Evolutionary conservation across 2,113 vertebrate species (phyloP).

Genomic region (Barbus barbus): DNA sequence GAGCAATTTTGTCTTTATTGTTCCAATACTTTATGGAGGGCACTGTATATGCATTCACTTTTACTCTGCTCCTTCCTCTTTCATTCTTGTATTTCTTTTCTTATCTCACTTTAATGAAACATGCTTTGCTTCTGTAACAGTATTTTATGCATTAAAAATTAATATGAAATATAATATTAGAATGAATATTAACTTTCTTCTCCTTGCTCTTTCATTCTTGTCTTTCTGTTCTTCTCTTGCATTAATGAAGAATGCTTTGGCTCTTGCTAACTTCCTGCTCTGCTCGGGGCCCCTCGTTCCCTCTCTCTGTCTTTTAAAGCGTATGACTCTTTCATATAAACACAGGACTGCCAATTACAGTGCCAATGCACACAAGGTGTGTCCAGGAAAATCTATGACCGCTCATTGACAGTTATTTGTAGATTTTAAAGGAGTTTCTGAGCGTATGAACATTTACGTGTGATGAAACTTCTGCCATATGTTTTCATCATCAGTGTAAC

Average conservation of each 20-base stretch:
- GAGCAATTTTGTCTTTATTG: too few relatives aligned
- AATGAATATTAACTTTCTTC: background rate
- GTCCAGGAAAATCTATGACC: slow-evolving; percentile 57
- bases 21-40: too few relatives aligned
- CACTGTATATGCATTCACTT: too few relatives aligned
- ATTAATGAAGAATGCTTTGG: slow-evolving; percentile 67
- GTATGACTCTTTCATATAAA: slow-evolving; percentile 80
- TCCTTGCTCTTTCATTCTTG: slow-evolving; percentile 69
- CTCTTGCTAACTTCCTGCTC: slow-evolving; percentile 78
- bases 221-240: slow-evolving; percentile 10
- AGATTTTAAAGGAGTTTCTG: slow-evolving; percentile 24
- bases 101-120: too few relatives aligned
- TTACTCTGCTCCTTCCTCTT: too few relatives aligned
- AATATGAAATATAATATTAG: too few relatives aligned
- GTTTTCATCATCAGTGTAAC: slow-evolving; percentile 44
- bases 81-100: too few relatives aligned
- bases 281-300: slow-evolving; percentile 66
- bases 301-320: slow-evolving; percentile 72
- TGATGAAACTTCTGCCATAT: background rate
- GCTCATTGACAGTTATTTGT: slow-evolving; percentile 25
- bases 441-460: slow-evolving; percentile 14
- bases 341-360: slow-evolving; percentile 83
- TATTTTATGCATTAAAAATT: too few relatives aligned
- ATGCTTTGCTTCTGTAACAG: too few relatives aligned
- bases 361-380: slow-evolving; percentile 82